Evolutionary conservation across 2,888 invertebrate species (phyloP).

Genomic region (Neria commutata): DNA sequence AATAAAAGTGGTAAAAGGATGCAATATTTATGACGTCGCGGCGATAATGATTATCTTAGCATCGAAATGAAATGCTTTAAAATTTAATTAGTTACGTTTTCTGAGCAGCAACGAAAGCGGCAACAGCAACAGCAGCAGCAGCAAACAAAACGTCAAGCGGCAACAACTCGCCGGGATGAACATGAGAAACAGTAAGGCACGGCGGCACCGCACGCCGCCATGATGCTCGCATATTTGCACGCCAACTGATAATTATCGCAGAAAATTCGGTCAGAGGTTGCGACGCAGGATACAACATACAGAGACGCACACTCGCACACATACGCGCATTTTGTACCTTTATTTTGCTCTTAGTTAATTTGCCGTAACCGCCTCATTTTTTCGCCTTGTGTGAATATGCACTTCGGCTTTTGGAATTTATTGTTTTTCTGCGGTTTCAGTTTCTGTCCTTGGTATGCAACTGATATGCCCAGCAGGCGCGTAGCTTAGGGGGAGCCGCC

Average conservation of each 20-base stretch:
- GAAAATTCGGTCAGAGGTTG: conserved; percentile 57
- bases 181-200: conserved; percentile 4
- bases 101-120: neutral
- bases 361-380: conserved; percentile 41
- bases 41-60: neutral
- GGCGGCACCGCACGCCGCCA: conserved; percentile 26
- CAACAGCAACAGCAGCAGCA: neutral
- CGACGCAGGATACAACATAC: neutral
- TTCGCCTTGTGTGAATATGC: conserved; percentile 23
- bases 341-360: conserved; percentile 32
- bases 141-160: neutral
- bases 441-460: conserved; percentile 20
- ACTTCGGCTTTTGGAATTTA: neutral
- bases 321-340: no score
- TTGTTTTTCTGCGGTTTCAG: conserved; percentile 18
- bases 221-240: conserved; percentile 57
- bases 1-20: no score
- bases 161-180: neutral
- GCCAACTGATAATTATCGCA: conserved; percentile 58
- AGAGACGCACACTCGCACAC: no score
- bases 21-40: no score
- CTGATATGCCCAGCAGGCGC: no score
- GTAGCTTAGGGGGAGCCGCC: no score
- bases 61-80: conserved; percentile 15
- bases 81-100: conserved; percentile 23